Conservation (phyloP, 2,888 invertebrate genomes). For the Dicycla oo region DNA sequence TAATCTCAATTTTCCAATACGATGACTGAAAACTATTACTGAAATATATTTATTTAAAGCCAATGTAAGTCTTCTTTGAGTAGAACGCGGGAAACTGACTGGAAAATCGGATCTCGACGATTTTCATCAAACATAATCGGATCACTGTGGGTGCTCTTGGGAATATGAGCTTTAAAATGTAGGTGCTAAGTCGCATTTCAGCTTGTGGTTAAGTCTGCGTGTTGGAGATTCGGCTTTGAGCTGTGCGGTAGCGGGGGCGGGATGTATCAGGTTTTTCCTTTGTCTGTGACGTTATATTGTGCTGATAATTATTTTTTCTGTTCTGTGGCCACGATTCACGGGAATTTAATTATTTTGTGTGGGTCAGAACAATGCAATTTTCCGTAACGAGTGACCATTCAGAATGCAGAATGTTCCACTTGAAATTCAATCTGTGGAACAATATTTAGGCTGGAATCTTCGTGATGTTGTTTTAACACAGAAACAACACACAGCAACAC, state of each 20-base stretch:
- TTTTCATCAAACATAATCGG: constrained; percentile 72
- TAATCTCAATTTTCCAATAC: constrained; percentile 54
- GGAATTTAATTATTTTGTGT: constrained; percentile 49
- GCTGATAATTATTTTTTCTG: constrained; percentile 53
- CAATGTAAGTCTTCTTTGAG: constrained; percentile 65
- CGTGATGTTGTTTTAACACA: constrained; percentile 9
- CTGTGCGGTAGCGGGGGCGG: constrained; percentile 35
- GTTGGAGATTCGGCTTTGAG: constrained; percentile 42
- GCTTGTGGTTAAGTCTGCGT: constrained; percentile 28
- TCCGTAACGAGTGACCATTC: constrained; percentile 27
- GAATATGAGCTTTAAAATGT: constrained; percentile 61
- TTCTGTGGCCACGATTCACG: constrained; percentile 39
- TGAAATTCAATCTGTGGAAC: constrained; percentile 13
- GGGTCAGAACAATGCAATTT: constrained; percentile 22
- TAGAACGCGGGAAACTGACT: constrained; percentile 65
- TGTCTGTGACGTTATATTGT: constrained; percentile 40
- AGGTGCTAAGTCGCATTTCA: constrained; percentile 36
- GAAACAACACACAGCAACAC: too few relatives aligned
- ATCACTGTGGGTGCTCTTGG: constrained; percentile 52
- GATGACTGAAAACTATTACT: constrained; percentile 54
- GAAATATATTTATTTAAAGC: constrained; percentile 65
- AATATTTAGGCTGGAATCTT: constrained; percentile 2
- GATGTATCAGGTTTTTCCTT: constrained; percentile 43
- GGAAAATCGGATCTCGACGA: constrained; percentile 72
- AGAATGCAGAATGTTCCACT: background rate